Evolutionary conservation across 2,797 vertebrate genomes (phyloP).

Genomic region (Selene dorsalis): DNA sequence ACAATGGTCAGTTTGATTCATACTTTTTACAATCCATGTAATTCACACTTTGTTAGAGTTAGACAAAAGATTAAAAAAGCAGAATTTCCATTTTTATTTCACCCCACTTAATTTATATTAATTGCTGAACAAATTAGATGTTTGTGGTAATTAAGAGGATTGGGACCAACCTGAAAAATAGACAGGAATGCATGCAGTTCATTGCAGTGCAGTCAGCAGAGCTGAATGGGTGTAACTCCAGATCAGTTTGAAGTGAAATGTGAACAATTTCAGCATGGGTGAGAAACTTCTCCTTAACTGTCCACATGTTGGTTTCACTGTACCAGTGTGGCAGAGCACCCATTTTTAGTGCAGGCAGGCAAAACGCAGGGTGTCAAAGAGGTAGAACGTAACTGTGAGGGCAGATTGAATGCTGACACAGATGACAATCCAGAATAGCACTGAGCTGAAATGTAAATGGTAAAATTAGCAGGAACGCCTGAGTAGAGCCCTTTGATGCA

Average conservation of each 20-base stretch:
- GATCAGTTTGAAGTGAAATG: slow-evolving; percentile 24
- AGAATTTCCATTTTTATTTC: slow-evolving; percentile 10
- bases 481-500: not conserved
- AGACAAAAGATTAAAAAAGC: not conserved
- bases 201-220: not conserved
- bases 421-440: not conserved
- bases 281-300: slow-evolving; percentile 41
- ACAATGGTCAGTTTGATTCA: not conserved
- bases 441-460: slow-evolving; percentile 5
- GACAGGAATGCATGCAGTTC: slow-evolving; percentile 19
- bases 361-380: slow-evolving; percentile 3
- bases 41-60: not conserved
- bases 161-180: not conserved
- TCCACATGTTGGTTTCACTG: slow-evolving; percentile 28
- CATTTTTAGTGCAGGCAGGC: slow-evolving; percentile 27
- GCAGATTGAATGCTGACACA: slow-evolving; percentile 13
- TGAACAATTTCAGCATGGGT: slow-evolving; percentile 39
- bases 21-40: not conserved
- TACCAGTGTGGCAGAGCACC: not conserved
- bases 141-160: not conserved
- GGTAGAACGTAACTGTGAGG: not conserved
- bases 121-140: slow-evolving; percentile 9
- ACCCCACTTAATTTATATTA: not conserved
- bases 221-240: not conserved
- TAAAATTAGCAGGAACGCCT: slow-evolving; percentile 2